Base-by-base conservation (phyloP, 1,140 invertebrate species). In the Calephelis virginiensis region DNA sequence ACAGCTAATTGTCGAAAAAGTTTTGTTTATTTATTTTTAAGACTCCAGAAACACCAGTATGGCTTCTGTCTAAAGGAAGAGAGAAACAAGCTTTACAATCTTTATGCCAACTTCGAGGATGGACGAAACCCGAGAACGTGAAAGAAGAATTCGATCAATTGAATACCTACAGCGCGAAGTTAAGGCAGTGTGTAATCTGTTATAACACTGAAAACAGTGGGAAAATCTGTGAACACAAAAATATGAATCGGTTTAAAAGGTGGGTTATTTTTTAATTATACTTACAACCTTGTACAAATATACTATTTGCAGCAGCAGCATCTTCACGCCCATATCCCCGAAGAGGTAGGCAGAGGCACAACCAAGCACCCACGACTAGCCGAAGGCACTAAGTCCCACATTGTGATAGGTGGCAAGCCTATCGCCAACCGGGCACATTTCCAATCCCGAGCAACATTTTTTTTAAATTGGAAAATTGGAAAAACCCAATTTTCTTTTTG, bases 31-130 rank as follows among this genome's bases (percentile, higher is more conserved):
- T 12, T 12, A 6, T 37, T 56, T 28, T 37, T 10, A 63, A 93
- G 92, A 83, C 95, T 5, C 94, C 95, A 7, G 95, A 95, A 85
- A 94, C 94, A 4, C 95, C 95, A 45, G 84, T 94, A 8, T 95
- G 94, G 94, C 80, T 94, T 5, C 73, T 94, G 48, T 86, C 90
- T 8, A 90, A 91, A 74, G 90, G 92, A 10, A 75, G 86, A 61
- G 83, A 87, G 40, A 85, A 91, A 17, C 92, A 93, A 28, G 92
- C 93, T 0, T 68, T 91, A n/a, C 85, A 85, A 63, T 83, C 92
- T 0, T 71, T 93, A 0, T 89, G 90, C 49, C 92, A 91, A 83
- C 78, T 93, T 0, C 83, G 93, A 7, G 93, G 93, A 0, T 93
- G 92, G 92, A 82, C 82, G 0, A 71, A 81, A n/a, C 81, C 86